Percentiles rank a stretch among this genome's conserved stretches.
Evolutionary conservation across 1,140 invertebrate species (phyloP).

Genomic region (Spodoptera litura): DNA sequence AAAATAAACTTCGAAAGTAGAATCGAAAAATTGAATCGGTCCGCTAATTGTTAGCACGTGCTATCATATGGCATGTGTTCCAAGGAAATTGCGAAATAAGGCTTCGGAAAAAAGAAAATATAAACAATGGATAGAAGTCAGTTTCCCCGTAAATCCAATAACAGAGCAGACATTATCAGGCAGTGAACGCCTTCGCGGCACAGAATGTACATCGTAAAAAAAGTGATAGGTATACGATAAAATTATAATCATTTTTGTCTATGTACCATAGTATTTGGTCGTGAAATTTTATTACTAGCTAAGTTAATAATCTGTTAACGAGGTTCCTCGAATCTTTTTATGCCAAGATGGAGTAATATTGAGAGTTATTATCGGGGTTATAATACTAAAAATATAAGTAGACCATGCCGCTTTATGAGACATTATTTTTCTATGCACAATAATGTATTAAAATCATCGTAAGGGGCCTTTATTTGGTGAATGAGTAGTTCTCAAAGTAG

Average conservation of each 20-base stretch:
- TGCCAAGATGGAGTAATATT: slow-evolving; percentile 21
- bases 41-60: slow-evolving; percentile 25
- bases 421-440: slow-evolving; percentile 5
- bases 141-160: slow-evolving; percentile 41
- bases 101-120: slow-evolving; percentile 32
- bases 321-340: slow-evolving; percentile 34
- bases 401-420: background rate
- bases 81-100: slow-evolving; percentile 35
- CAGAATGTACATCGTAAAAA: slow-evolving; percentile 29
- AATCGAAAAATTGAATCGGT: slow-evolving; percentile 1
- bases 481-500: too few species aligned
- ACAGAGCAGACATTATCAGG: slow-evolving; percentile 33
- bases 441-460: too few species aligned
- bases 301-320: slow-evolving; percentile 31
- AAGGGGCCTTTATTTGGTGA: too few species aligned
- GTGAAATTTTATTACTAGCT: slow-evolving; percentile 34
- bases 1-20: background rate
- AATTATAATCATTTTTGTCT: slow-evolving; percentile 39
- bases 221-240: slow-evolving; percentile 37
- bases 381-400: slow-evolving; percentile 21
- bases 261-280: slow-evolving; percentile 30
- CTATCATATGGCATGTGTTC: slow-evolving; percentile 4
- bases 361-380: slow-evolving; percentile 11
- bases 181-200: background rate
- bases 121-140: slow-evolving; percentile 36